Evolutionary conservation across 2,797 vertebrate genomes (phyloP), one percentile per base, ranked within the genome.

Genomic region (Sebastolobus altivelis): DNA sequence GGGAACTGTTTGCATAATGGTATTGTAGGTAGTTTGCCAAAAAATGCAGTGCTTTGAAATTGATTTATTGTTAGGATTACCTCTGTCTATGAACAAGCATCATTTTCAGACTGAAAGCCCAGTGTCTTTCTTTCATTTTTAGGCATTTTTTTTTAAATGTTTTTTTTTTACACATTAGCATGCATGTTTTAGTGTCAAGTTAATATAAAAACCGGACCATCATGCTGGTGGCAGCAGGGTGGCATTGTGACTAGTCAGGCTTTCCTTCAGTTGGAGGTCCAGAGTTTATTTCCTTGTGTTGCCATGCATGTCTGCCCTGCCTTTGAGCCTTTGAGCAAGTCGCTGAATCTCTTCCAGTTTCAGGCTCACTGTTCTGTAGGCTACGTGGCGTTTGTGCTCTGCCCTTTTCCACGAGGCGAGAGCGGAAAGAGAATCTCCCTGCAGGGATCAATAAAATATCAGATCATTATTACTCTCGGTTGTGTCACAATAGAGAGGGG

Each of bases 381-480:
- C 18, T 54, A 16, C 61, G 67, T 85, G 72, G 70, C 52, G 65
- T 87, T 76, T 73, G 70, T 70, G 66, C 61, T 66, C 59, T 84
- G 77, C 84, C 85, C 90, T 89, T 92, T 87, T 79, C 59, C 35
- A 27, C 14, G 1, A 54, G 49, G 52, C 33, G 37, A 37, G 70
- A 61, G 61, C 11, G 13, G 79, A 77, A 1, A 14, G 27, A 65
- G 61, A 72, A 62, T 72, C 81, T 87, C 56, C 80, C 86, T 20
- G 46, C 29, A 37, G 78, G 77, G 73, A 83, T 91, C 81, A 80
- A 79, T 84, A 80, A 58, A 81, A 83, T 77, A 88, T 82, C 70
- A 67, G 73, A 82, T 84, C 46, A 73, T 71, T 75, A 75, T 66
- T 75, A 43, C 54, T 69, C 75, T 69, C 46, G 37, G 79, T 72